Evolutionary conservation across 2,797 vertebrate species (phyloP).

Genomic region (Cyprinella venusta): DNA sequence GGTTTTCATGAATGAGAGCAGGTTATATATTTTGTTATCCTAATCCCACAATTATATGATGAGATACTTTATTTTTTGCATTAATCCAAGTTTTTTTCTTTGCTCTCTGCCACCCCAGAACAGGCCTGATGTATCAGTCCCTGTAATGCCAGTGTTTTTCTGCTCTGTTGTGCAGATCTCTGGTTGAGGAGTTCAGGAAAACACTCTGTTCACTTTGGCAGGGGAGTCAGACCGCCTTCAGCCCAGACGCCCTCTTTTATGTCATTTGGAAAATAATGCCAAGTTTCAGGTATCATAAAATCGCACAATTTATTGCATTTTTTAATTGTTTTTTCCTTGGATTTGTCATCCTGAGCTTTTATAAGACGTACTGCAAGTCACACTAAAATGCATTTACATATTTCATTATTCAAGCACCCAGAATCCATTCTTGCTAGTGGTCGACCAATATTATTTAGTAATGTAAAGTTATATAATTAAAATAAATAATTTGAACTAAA

Average conservation of each 20-base stretch:
- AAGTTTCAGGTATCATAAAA: constrained; percentile 89
- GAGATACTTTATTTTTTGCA: neutral
- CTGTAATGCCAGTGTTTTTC: neutral
- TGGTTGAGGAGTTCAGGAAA: constrained; percentile 99
- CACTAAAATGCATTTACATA: neutral
- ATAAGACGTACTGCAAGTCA: neutral
- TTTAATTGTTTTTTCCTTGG: neutral
- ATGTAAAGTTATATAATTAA: neutral
- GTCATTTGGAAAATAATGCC: constrained; percentile 99
- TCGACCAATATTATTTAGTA: neutral
- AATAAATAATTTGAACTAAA: neutral
- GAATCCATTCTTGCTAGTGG: neutral
- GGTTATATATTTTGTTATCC: neutral
- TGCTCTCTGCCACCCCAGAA: neutral
- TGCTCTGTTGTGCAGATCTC: constrained; percentile 79
- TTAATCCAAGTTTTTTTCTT: neutral
- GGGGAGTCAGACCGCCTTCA: constrained; percentile 94
- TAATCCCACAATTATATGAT: neutral
- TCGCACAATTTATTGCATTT: neutral
- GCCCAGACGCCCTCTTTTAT: constrained; percentile 97
- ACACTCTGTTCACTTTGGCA: constrained; percentile 98
- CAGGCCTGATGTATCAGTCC: neutral
- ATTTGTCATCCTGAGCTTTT: constrained; percentile 20
- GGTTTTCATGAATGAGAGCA: neutral
- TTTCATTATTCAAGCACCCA: neutral